Evolutionary conservation across 2,888 invertebrate genomes (phyloP).

Genomic region (Melanotus villosus): DNA sequence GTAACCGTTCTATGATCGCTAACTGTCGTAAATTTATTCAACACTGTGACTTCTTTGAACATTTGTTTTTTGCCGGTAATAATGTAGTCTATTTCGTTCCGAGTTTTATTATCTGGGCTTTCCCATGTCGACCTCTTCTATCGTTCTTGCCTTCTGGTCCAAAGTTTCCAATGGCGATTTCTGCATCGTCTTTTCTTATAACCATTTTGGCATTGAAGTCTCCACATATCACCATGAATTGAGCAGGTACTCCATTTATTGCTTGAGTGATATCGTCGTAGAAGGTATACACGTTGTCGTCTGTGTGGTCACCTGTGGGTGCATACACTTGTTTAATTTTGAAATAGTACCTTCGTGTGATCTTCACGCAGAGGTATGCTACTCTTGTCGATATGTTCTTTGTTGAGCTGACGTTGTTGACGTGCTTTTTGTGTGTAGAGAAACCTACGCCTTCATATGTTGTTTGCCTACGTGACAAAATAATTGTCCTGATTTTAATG

Average conservation of each 20-base stretch:
- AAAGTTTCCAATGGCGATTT: neutral
- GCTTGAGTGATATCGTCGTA: slow-evolving; percentile 8
- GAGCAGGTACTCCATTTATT: neutral
- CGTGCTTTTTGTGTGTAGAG: neutral
- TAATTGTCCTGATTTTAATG: neutral
- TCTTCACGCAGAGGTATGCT: neutral
- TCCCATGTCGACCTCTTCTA: no score
- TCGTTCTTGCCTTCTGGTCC: neutral
- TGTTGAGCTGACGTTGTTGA: neutral
- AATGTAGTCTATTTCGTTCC: neutral
- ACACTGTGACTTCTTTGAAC: neutral
- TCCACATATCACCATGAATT: neutral
- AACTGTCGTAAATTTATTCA: neutral
- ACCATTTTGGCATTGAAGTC: neutral
- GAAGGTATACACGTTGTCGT: neutral
- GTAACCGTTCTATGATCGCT: neutral
- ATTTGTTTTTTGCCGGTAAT: no score
- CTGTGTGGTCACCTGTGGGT: slow-evolving; percentile 1
- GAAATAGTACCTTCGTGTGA: neutral
- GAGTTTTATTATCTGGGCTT: no score
- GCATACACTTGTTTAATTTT: slow-evolving; percentile 9
- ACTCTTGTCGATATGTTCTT: neutral
- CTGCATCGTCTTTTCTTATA: neutral
- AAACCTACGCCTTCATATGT: neutral
- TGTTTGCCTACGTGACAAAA: neutral